Conservation (phyloP, 2,888 invertebrate species). For the Anorthoa munda region DNA sequence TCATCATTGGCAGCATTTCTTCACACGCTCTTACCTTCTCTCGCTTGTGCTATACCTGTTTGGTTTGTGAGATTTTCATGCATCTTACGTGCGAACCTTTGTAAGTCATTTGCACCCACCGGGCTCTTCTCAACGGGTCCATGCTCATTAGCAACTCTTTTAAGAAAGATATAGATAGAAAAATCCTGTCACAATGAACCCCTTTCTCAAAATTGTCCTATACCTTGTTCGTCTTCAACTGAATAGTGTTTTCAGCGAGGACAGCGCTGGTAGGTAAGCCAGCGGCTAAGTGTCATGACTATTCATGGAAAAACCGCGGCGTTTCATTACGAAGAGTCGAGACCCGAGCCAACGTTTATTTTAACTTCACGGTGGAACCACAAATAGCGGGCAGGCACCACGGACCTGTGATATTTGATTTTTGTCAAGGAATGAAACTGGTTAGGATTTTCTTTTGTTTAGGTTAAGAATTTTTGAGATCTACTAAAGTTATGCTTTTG, state of each 20-base stretch:
- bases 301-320: constrained; percentile 84
- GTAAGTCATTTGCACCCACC: too few species aligned
- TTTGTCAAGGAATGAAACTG: constrained; percentile 28
- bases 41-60: too few species aligned
- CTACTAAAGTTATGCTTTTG: too few species aligned
- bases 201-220: constrained; percentile 11
- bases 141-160: not conserved
- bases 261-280: constrained; percentile 61
- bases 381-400: constrained; percentile 38
- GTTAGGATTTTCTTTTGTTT: not conserved
- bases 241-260: constrained; percentile 54
- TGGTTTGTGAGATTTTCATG: too few species aligned
- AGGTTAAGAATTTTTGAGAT: not conserved
- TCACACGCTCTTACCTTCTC: too few species aligned
- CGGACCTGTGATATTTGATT: constrained; percentile 30
- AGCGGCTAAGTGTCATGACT: constrained; percentile 81
- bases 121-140: too few species aligned
- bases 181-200: not conserved
- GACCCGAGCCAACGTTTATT: constrained; percentile 66
- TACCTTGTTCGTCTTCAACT: constrained; percentile 41
- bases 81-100: too few species aligned
- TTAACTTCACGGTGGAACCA: constrained; percentile 55
- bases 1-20: too few species aligned
- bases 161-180: too few species aligned
- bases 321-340: constrained; percentile 78